Conservation (phyloP, 2,888 invertebrate species). For the Cremastinae sp. region DNA sequence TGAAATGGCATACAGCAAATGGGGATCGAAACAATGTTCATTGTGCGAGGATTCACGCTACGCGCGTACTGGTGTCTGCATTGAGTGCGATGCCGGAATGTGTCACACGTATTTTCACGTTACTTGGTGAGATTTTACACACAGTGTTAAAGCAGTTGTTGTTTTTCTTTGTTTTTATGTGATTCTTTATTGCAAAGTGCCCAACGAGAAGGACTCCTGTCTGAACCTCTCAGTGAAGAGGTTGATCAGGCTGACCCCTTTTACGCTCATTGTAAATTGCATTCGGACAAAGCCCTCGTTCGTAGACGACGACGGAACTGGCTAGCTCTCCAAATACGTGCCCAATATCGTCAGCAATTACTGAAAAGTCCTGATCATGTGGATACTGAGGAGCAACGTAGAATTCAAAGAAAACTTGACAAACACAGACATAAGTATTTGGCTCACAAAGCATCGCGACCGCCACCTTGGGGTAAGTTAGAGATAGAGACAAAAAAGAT, state of each 20-base stretch:
- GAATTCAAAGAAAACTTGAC: slow-evolving; percentile 90
- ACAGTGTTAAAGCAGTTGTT: background rate
- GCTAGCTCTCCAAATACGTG: slow-evolving; percentile 91
- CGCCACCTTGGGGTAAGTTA: slow-evolving; percentile 90
- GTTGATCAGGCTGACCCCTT: slow-evolving; percentile 97
- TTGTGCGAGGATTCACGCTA: slow-evolving; percentile 93
- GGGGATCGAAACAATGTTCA: slow-evolving; percentile 96
- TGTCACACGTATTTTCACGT: slow-evolving; percentile 99
- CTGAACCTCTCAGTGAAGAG: slow-evolving; percentile 95
- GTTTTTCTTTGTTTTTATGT: slow-evolving; percentile 6
- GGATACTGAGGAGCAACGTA: slow-evolving; percentile 85
- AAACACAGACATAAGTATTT: slow-evolving; percentile 93
- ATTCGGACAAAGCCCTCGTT: slow-evolving; percentile 94
- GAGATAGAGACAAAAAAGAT: slow-evolving; percentile 2
- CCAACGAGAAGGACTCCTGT: slow-evolving; percentile 94
- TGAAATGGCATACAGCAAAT: slow-evolving; percentile 98
- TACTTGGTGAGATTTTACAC: slow-evolving; percentile 86
- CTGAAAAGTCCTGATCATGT: slow-evolving; percentile 84
- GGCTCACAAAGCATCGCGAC: slow-evolving; percentile 86
- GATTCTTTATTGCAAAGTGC: slow-evolving; percentile 83
- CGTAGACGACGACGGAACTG: slow-evolving; percentile 91
- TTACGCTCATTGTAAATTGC: slow-evolving; percentile 97
- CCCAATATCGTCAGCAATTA: slow-evolving; percentile 84
- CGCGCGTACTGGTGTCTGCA: slow-evolving; percentile 96
- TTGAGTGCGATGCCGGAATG: slow-evolving; percentile 99